A percentile compares a stretch with the other conserved stretches of the same genome.
Conservation (phyloP, 2,888 invertebrate genomes). For the Sarcophaga rosellei region DNA sequence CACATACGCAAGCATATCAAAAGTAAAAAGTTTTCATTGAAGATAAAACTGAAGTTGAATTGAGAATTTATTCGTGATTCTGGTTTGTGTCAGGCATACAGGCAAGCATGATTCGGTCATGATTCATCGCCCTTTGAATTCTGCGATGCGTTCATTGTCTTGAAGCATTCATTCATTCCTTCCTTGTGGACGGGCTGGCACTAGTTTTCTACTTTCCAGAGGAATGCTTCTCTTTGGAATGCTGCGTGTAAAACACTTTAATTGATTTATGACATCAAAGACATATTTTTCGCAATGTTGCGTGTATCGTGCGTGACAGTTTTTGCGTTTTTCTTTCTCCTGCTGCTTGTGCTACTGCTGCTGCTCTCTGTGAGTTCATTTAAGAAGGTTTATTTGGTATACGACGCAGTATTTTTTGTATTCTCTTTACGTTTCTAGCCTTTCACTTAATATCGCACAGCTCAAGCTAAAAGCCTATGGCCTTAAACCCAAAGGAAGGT, state of each 20-base stretch:
- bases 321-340: conserved; percentile 68
- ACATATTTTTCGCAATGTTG: conserved; percentile 80
- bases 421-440: background rate
- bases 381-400: conserved; percentile 43
- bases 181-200: background rate
- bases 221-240: conserved; percentile 2
- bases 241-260: conserved; percentile 71
- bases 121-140: conserved; percentile 49
- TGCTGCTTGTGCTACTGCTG: conserved; percentile 6
- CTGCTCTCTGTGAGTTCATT: conserved; percentile 50
- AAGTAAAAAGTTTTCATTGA: conserved; percentile 33
- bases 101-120: conserved; percentile 14
- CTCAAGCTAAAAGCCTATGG: conserved; percentile 38
- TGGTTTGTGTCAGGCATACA: conserved; percentile 44
- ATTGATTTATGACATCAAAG: conserved; percentile 81
- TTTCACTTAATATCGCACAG: background rate
- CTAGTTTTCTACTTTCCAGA: background rate
- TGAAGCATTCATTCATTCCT: background rate
- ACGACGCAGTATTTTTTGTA: conserved; percentile 31
- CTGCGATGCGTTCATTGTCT: background rate
- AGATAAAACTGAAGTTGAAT: conserved; percentile 55
- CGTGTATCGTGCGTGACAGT: conserved; percentile 80
- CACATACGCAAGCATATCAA: background rate
- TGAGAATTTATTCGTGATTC: conserved; percentile 46
- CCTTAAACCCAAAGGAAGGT: conserved; percentile 43